These are phyloP conservation scores for Tragelaphus buxtoni DNA, from an alignment of 2,113 vertebrate genomes.

Conservation along the genomic window DNA sequence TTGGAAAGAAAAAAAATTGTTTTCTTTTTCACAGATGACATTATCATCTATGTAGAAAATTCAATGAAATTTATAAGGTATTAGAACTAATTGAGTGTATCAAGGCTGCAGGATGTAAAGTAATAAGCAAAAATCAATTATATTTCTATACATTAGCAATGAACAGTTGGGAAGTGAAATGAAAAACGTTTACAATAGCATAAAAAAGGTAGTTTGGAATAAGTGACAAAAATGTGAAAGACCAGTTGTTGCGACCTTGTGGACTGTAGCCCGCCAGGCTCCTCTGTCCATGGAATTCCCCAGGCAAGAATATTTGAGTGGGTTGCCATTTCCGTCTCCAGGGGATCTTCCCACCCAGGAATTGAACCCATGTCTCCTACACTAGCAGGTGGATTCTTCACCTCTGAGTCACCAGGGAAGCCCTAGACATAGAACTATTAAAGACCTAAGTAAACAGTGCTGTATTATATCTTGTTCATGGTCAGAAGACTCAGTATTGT, in stretches of 20 bases:
- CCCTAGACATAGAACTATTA: not conserved
- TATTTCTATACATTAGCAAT: not conserved
- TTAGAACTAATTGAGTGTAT: not conserved
- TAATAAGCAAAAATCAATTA: not conserved
- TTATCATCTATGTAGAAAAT: not conserved
- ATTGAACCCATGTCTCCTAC: not conserved
- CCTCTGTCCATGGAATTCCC: not conserved
- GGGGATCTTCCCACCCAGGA: not conserved
- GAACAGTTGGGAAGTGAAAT: not conserved
- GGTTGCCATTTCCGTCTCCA: not conserved
- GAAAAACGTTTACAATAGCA: not conserved
- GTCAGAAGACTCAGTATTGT: not conserved
- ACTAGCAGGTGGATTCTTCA: not conserved
- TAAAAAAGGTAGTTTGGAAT: not conserved
- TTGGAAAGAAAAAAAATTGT: not conserved
- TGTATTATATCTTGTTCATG: fast-evolving
- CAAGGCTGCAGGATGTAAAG: not conserved
- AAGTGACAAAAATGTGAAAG: not conserved
- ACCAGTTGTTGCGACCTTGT: not conserved
- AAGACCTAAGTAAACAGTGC: not conserved
- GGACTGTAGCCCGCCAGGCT: not conserved
- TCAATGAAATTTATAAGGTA: not conserved
- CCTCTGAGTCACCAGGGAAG: not conserved
- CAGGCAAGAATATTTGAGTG: not conserved
- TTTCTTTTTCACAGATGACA: not conserved